Conservation (phyloP, 2,113 vertebrate genomes). For the Bubo bubo region DNA sequence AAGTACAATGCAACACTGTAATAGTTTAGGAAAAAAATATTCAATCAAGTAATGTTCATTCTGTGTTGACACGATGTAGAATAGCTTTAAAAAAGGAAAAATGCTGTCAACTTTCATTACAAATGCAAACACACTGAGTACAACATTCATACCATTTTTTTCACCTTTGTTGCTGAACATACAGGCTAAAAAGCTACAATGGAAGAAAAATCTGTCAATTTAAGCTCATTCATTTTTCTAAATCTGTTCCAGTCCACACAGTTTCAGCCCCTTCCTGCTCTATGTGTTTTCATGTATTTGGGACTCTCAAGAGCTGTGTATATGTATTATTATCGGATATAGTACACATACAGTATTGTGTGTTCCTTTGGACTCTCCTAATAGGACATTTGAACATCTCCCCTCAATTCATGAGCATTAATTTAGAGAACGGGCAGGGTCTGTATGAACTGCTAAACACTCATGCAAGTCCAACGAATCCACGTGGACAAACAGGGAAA, state of each 20-base stretch:
- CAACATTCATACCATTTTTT: constrained; percentile 68
- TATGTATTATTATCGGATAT: not conserved
- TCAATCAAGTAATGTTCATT: constrained; percentile 59
- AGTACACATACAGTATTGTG: not conserved
- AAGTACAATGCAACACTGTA: constrained; percentile 70
- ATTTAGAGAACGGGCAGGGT: not conserved
- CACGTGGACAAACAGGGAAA: constrained; percentile 4
- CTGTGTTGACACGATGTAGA: constrained; percentile 57
- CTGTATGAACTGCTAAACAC: constrained; percentile 32
- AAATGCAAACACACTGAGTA: constrained; percentile 71
- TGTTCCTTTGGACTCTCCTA: constrained; percentile 44
- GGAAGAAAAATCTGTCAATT: constrained; percentile 42
- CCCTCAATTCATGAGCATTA: constrained; percentile 3
- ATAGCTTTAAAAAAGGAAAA: constrained; percentile 65
- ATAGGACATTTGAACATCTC: not conserved
- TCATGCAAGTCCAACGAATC: constrained; percentile 29
- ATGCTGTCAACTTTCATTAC: constrained; percentile 57
- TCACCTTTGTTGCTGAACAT: constrained; percentile 66
- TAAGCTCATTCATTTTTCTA: constrained; percentile 33
- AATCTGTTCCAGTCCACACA: constrained; percentile 27
- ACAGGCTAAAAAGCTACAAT: constrained; percentile 69
- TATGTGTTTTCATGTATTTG: not conserved
- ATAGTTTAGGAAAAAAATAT: constrained; percentile 57
- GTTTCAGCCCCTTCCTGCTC: constrained; percentile 61
- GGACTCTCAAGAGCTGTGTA: constrained; percentile 40